phyloP scores from a whole-genome alignment of 1,140 invertebrate species.

The Scaptomyza montana region DNA sequence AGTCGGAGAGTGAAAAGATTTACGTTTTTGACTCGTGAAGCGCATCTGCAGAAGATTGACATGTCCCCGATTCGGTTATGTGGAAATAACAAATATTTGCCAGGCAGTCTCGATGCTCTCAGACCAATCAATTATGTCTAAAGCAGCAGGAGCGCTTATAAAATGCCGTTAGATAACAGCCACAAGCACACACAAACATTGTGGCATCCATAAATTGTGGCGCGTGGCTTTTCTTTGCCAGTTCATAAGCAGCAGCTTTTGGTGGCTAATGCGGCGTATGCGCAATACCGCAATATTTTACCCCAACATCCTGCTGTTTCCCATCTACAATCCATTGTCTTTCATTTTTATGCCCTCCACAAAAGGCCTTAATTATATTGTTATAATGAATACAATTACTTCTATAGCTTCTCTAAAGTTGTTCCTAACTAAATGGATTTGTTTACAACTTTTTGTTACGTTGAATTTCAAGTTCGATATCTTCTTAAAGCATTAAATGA shows the following conservation, averaged over 20 bases:
- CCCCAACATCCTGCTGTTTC: neutral
- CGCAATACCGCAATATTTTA: constrained; percentile 30
- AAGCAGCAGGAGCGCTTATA: constrained; percentile 18
- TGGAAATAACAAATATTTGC: constrained; percentile 47
- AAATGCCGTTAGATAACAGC: constrained; percentile 67
- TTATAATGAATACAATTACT: neutral
- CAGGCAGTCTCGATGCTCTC: constrained; percentile 17
- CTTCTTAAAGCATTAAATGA: no score
- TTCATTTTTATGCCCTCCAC: constrained; percentile 19
- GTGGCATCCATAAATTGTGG: constrained; percentile 74
- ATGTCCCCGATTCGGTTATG: constrained; percentile 38
- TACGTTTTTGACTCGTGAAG: neutral
- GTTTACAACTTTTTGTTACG: neutral
- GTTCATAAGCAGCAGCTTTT: constrained; percentile 43
- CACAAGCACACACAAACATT: neutral
- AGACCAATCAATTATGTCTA: constrained; percentile 63
- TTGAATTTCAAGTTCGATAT: no score
- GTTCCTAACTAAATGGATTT: neutral
- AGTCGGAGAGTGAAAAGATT: neutral
- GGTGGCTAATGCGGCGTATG: constrained; percentile 50
- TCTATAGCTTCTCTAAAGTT: neutral
- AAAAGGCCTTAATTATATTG: constrained; percentile 22
- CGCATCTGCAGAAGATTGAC: constrained; percentile 25
- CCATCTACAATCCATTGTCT: constrained; percentile 27
- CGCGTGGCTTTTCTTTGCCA: constrained; percentile 37